These are phyloP conservation scores for Hoplodrina ambigua DNA, from an alignment of 2,888 invertebrate genomes.

Conservation along the genomic window DNA sequence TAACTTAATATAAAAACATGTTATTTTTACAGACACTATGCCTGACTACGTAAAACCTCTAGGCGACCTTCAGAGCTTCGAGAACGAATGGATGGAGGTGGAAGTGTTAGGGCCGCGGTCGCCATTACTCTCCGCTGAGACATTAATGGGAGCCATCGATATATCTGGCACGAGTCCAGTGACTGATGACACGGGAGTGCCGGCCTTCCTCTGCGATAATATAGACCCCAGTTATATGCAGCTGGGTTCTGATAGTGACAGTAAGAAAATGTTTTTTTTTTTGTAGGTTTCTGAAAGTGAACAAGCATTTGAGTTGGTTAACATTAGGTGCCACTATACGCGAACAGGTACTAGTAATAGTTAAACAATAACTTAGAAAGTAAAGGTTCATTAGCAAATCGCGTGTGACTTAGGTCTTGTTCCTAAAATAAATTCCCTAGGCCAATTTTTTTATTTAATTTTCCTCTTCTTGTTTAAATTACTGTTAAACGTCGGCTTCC, in stretches of 20 bases:
- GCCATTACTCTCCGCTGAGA: slow-evolving; percentile 78
- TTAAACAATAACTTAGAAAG: no score
- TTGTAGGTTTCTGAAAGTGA: neutral
- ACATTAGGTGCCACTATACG: no score
- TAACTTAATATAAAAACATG: neutral
- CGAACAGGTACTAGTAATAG: no score
- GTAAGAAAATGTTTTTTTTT: slow-evolving; percentile 70
- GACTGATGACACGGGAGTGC: slow-evolving; percentile 86
- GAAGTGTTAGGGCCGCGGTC: slow-evolving; percentile 92
- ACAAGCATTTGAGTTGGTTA: no score
- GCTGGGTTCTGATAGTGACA: slow-evolving; percentile 87
- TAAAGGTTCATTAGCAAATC: no score
- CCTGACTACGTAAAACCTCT: slow-evolving; percentile 92
- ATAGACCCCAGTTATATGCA: slow-evolving; percentile 91
- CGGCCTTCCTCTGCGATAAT: slow-evolving; percentile 91
- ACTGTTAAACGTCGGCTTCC: no score
- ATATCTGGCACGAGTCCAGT: slow-evolving; percentile 76
- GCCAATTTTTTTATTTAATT: no score
- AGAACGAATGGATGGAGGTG: slow-evolving; percentile 98
- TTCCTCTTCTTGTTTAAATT: no score
- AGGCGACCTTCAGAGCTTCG: slow-evolving; percentile 95
- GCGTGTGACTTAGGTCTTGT: no score
- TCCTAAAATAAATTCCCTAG: no score
- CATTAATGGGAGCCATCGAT: slow-evolving; percentile 76
- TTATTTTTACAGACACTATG: slow-evolving; percentile 51